Base-by-base conservation (phyloP, 2,113 vertebrate species). In the Rhodinocichla rosea region DNA sequence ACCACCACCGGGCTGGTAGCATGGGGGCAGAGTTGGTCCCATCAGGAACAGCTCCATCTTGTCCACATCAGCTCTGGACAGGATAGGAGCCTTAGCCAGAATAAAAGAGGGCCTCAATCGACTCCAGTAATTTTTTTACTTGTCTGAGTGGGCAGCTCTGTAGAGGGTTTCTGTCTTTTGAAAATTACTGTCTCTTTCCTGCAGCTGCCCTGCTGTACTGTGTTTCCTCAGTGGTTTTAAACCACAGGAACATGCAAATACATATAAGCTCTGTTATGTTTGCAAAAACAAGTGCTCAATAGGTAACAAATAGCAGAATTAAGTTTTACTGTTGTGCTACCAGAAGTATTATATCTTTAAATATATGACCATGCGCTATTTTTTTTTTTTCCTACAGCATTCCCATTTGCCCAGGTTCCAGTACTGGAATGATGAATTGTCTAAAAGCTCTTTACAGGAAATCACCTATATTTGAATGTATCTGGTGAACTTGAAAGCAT, bases 141-240 rank as follows among this genome's bases (percentile, higher is more conserved):
- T 60, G 33, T 32, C 23, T 0, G 0, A 7, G 17, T 49, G n/a
- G 49, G 11, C 23, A 83, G 53, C 10, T 92, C 83, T 74, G 9
- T 40, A 15, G 11, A n/a, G 32, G 12, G 4, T 9, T 11, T 7
- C 6, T 44, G 7, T 49, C 24, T 68, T 50, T 24, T 52, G 74
- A 78, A 89, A 45, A 17, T 47, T 26, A 20, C 44, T 20, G 2
- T 32, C n/a, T 52, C 18, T n/a, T 79, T 79, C 26, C 39, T 68
- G 56, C 20, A 63, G 56, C 26, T 69, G 5, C 27, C 4, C 1
- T 35, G 22, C 30, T 0, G 0, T 49, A 16, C 12, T 8, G 10
- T 26, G 39, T 44, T 80, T 77, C 32, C 35, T 50, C 37, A 13
- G 49, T 19, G 52, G 19, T 81, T 73, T 32, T 35, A 68, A 78